Base-by-base conservation (phyloP, 2,113 vertebrate genomes). In the Odontesthes bonariensis region DNA sequence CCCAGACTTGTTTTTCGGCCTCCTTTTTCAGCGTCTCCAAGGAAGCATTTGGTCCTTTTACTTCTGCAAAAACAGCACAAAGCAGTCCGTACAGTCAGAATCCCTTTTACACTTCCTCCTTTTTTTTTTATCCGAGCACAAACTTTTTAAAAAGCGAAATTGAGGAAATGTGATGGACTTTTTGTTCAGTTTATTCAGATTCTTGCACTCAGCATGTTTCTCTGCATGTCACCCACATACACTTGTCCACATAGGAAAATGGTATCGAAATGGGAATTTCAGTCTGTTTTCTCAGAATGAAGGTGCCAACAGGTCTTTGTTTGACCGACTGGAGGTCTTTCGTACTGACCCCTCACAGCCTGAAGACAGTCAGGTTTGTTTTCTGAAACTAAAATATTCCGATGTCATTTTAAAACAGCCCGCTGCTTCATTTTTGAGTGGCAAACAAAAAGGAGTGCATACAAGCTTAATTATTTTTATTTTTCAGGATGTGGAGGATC, bases 241-340 rank as follows among this genome's bases (percentile, higher is more conserved):
- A 52, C 10, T 65, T 66, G 46, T 22, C 53, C 40, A 17, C 32
- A 11, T 12, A 22, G 3, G 12, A 12, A n/a, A 8, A 27, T 27
- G 27, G 27, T 27, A 27, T 27, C 3, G 31, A 1, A 63, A 22
- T 9, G 8, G 3, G n/a, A 1, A 42, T 65, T 67, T 47, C n/a
- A 67, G 64, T n/a, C 1, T 40, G 1, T 80, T 49, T 10, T 75
- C 35, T 33, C 49, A 92, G 86, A 83, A 62, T 76, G 77, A 90
- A 58, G 89, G 59, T 16, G 73, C 40, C 8, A 85, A 62, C 40
- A 89, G 80, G 69, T 38, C 88, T 8, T 68, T 93, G 69, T 91
- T 91, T 63, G 92, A 93, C 35, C 86, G 69, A 56, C 85, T 94
- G 82, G 90, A 94, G 0, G 92, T 92, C 3, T 76, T 89, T 3